Evolutionary conservation across 2,113 vertebrate genomes (phyloP), one percentile per base, ranked within the genome.

Genomic region (Scopus umbretta): DNA sequence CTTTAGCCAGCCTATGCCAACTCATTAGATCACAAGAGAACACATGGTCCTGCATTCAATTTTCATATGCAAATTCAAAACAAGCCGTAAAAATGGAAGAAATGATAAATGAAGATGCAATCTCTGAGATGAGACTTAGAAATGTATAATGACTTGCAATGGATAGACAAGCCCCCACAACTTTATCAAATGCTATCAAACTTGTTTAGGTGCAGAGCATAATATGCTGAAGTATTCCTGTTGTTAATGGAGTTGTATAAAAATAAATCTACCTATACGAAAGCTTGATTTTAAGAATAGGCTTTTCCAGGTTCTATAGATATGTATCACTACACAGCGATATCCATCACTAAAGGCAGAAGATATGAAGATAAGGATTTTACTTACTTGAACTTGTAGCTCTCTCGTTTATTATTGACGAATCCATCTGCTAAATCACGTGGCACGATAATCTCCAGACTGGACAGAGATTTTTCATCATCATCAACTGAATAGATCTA

Each of bases 341-440:
- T 71, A 40, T 5, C 38, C 82, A 58, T 22, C 15, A 74, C 22
- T 59, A 59, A 75, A 59, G 40, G 58, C 61, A 74, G 30, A 68
- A 55, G 15, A 52, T 7, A 76, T 1, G 67, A 85, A 53, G 10
- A 20, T 11, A 68, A 59, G 15, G 21, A 30, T 89, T 71, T 73
- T 67, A 96, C 98, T 95, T 95, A 99, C 99, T 98, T 99, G 98
- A 99, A 99, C 85, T 87, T 98, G 98, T 99, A 99, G 97, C 75
- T 98, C 92, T 99, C 99, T 96, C 98, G 98, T 93, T 99, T 99
- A 97, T 99, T 99, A 98, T 99, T 99, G 88, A 99, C 82, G 76
- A 99, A 99, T n/a, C 99, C 99, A 86, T 99, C 99, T 40, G 99
- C 98, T 95, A 99, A 92, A 92, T 99, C 99, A 86, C 83, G 98